phyloP scores from a whole-genome alignment of 2,113 vertebrate species.

The Dendrocopos noguchii region DNA sequence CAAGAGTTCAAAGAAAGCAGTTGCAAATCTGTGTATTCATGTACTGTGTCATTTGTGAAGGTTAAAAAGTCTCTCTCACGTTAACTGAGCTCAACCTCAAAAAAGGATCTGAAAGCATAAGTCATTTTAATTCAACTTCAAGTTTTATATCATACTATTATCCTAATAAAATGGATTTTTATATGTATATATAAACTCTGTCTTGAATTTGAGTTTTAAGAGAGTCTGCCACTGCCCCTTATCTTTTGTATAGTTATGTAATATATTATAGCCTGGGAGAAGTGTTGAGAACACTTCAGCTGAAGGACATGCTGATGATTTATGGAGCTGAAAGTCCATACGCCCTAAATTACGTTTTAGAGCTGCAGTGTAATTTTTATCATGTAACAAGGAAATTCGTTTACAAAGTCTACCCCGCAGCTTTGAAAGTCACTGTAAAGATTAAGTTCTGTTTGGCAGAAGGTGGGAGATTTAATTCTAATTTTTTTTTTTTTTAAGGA shows the following conservation, averaged over 20 bases:
- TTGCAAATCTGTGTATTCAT: background rate
- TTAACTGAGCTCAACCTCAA: background rate
- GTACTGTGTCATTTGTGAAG: background rate
- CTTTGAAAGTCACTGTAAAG: constrained; percentile 54
- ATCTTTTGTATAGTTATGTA: constrained; percentile 40
- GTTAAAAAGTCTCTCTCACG: background rate
- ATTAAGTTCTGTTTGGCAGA: constrained; percentile 44
- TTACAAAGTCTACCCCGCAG: constrained; percentile 46
- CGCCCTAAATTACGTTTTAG: constrained; percentile 59
- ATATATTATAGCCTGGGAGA: constrained; percentile 12
- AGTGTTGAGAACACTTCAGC: background rate
- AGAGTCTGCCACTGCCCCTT: background rate
- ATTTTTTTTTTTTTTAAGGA: background rate
- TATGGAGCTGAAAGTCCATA: constrained; percentile 34
- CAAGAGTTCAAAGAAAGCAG: background rate
- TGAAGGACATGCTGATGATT: constrained; percentile 60
- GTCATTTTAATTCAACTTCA: constrained; percentile 24
- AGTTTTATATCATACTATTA: constrained; percentile 4
- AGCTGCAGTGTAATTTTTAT: constrained; percentile 61
- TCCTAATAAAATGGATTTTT: background rate
- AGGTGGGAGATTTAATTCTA: constrained; percentile 31
- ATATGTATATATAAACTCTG: background rate
- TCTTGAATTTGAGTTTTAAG: constrained; percentile 33
- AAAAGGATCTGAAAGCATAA: background rate
- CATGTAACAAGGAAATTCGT: constrained; percentile 60